Evolutionary conservation across 2,888 invertebrate species (phyloP).

Genomic region (Drosophila seclusa): DNA sequence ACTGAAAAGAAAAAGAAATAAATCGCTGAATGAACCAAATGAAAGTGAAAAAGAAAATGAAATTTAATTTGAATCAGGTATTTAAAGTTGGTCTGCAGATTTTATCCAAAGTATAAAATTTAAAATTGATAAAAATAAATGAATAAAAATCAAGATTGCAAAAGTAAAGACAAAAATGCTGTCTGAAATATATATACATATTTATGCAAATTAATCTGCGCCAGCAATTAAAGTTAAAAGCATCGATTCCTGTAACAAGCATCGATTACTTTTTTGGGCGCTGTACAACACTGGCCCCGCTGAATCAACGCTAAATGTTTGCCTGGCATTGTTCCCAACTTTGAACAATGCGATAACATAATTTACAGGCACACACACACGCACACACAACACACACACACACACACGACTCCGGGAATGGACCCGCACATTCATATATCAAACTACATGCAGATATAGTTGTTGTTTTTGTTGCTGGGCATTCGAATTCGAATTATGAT

Average conservation of each 20-base stretch:
- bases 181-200: neutral
- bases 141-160: neutral
- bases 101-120: neutral
- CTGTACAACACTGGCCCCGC: slow-evolving; percentile 38
- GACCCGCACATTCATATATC: slow-evolving; percentile 42
- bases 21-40: neutral
- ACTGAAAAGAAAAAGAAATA: neutral
- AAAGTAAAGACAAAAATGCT: neutral
- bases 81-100: neutral
- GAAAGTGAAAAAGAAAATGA: neutral
- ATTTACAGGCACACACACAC: slow-evolving; percentile 36
- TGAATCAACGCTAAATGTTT: slow-evolving; percentile 57
- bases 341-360: slow-evolving; percentile 72
- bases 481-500: slow-evolving; percentile 52
- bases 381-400: slow-evolving; percentile 2
- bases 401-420: neutral
- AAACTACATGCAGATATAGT: slow-evolving; percentile 63
- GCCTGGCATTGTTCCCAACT: slow-evolving; percentile 78
- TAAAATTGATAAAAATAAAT: neutral
- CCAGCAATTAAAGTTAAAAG: neutral
- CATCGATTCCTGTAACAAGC: slow-evolving; percentile 1
- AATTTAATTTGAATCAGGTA: neutral
- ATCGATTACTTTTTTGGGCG: slow-evolving; percentile 6
- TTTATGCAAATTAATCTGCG: slow-evolving; percentile 25
- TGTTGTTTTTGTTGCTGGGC: slow-evolving; percentile 16